Base-by-base conservation (phyloP, 2,888 invertebrate species). In the Anthoptus insignis region DNA sequence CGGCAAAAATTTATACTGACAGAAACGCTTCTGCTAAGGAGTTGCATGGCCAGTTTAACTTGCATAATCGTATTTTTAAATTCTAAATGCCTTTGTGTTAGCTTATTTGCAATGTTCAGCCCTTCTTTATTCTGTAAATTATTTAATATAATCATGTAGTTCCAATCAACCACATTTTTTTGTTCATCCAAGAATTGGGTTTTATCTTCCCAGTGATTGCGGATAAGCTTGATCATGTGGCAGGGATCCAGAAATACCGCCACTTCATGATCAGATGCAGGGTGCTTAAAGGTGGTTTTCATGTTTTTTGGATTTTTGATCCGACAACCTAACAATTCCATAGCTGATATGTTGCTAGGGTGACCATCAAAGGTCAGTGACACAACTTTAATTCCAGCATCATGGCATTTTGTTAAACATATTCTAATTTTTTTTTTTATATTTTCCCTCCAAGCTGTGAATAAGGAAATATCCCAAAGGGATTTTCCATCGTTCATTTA, bases 381-480 rank as follows among this genome's bases (percentile, higher is more conserved):
- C 2, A 72, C 73, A 4, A 74, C 68, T 42, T 69, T 60, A 13
- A 75, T 66, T 4, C 76, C 73, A 22, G 59, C 72, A 13, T 74
- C 72, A 45, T 75, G 67, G 52, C 72, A 73, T 73, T 65, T 70
- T 1, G 27, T 27, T 27, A 76, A 53, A 45, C 67, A 66, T 47
- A 67, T 60, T 19, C 66, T 71, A 21, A 74, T 54, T 19, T 71
- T 72, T 70, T 16, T 58, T 64, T 69, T 73, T 73, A 57, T 76
- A 68, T 39, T 67, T 59, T 9, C 69, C 71, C 22, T 22, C 47
- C 16, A 80, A 47, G 6, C 77, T 73, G 57, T 72, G 58, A 9
- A 75, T 67, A n/a, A 80, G 68, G 65, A 78, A 80, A 73, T 80
- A 79, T 2, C 67, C 77, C 16, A 80, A 34, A 22, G 79, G 80